Percentiles rank a stretch among this genome's conserved stretches.
Conservation (phyloP, 1,140 invertebrate species). For the Bombyx mori region DNA sequence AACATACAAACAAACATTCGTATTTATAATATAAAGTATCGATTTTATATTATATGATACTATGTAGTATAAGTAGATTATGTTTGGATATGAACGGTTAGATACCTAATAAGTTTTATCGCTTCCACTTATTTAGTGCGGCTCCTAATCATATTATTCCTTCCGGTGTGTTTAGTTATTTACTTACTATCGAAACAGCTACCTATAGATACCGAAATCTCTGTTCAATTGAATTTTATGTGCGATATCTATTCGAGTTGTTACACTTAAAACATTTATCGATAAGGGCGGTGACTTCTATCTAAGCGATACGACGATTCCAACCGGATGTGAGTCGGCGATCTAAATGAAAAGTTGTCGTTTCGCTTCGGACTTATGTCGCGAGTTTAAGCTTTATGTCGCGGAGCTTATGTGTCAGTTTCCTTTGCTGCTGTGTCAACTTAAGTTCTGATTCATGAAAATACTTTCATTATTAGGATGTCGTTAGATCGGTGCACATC, state of each 20-base stretch:
- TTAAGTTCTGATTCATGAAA: constrained; percentile 9
- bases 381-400: background rate
- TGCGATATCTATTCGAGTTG: constrained; percentile 17
- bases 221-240: constrained; percentile 21
- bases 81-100: background rate
- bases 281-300: constrained; percentile 26
- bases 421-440: background rate
- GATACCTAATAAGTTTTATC: background rate
- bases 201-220: constrained; percentile 20
- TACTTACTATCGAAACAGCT: constrained; percentile 16
- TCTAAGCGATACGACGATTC: constrained; percentile 15
- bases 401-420: background rate
- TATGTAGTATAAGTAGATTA: no score
- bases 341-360: constrained; percentile 14
- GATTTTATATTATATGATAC: no score
- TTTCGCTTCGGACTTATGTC: background rate
- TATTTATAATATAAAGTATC: no score
- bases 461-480: constrained; percentile 7
- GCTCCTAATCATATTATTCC: background rate
- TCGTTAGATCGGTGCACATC: background rate
- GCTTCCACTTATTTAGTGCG: no score
- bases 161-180: constrained; percentile 10
- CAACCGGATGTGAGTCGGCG: constrained; percentile 20
- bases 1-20: no score
- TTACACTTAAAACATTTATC: constrained; percentile 22